Evolutionary conservation across 2,888 invertebrate genomes (phyloP), one percentile per base, ranked within the genome.

Genomic region (Octonoba sinensis): DNA sequence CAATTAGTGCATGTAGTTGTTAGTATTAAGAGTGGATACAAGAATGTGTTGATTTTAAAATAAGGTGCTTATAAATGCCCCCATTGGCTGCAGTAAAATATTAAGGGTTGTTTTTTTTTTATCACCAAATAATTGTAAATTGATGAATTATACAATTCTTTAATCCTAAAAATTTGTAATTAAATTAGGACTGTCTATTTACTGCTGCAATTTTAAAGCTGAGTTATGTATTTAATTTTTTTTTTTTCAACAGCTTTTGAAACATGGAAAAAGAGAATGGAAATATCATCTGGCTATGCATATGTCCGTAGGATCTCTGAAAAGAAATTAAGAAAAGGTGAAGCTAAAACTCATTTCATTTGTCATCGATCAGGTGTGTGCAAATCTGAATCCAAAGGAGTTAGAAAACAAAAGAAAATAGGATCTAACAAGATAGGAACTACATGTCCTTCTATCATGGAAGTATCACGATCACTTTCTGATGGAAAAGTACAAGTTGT

Each of bases 391-490:
- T 72, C 71, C 6, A 72, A 46, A 6, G 74, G 81, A 0, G 65
- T 44, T 1, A 24, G 82, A 8, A 56, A 56, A 11, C 16, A 64
- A 24, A 65, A 82, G 24, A 59, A 64, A 46, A 44, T 27, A 3
- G 59, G 59, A 24, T 64, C 78, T 18, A 59, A 44, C 22, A 75
- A 75, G 16, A 82, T 82, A 46, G 82, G 82, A n/a, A 70, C 65
- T 4, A 71, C 75, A 15, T 82, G 82, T 54, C 82, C 82, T 18
- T 82, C 82, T 59, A 20, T 59, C 15, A 82, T 82, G 65, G 82
- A 75, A 60, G 76, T 78, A 6, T 54, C 67, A 16, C 44, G 73
- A 4, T 78, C 78, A 18, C 20, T 73, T 15, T 22, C 67, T 22
- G 69, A 81, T 54, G 79, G 79, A 11, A 62, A 15, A 13, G 62